Evolutionary conservation across 2,113 vertebrate genomes (phyloP).

Genomic region (Mola mola): DNA sequence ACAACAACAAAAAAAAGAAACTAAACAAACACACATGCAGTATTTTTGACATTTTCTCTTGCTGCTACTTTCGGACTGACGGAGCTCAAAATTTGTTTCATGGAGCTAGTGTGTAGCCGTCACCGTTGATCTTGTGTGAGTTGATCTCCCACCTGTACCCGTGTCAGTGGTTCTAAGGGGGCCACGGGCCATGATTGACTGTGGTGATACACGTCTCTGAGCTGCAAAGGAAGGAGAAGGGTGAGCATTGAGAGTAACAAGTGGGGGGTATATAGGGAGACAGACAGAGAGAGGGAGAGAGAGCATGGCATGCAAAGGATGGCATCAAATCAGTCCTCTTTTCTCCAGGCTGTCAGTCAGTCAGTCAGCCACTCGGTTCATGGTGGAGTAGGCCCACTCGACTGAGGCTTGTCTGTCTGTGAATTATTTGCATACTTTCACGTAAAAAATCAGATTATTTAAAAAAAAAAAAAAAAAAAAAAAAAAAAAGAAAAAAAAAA

Average conservation of each 20-base stretch:
- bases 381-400: constrained; percentile 57
- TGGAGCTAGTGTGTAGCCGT: constrained; percentile 1
- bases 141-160: constrained; percentile 64
- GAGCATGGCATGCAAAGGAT: constrained; percentile 58
- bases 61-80: constrained; percentile 56
- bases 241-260: constrained; percentile 30
- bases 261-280: not conserved
- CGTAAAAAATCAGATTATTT: constrained; percentile 32
- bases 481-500: not conserved
- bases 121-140: constrained; percentile 16
- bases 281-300: constrained; percentile 14
- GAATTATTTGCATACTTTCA: constrained; percentile 42
- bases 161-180: constrained; percentile 36
- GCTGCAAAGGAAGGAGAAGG: constrained; percentile 43
- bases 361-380: constrained; percentile 45
- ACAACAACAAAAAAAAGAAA: not conserved
- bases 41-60: constrained; percentile 18
- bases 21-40: not conserved
- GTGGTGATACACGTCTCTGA: constrained; percentile 45
- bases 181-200: constrained; percentile 54
- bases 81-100: constrained; percentile 39
- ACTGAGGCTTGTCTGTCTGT: constrained; percentile 60
- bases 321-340: constrained; percentile 62
- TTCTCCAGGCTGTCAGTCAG: constrained; percentile 67
- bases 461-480: not conserved